Evolutionary conservation across 2,888 invertebrate species (phyloP).

Genomic region (Sipunculus nudus): DNA sequence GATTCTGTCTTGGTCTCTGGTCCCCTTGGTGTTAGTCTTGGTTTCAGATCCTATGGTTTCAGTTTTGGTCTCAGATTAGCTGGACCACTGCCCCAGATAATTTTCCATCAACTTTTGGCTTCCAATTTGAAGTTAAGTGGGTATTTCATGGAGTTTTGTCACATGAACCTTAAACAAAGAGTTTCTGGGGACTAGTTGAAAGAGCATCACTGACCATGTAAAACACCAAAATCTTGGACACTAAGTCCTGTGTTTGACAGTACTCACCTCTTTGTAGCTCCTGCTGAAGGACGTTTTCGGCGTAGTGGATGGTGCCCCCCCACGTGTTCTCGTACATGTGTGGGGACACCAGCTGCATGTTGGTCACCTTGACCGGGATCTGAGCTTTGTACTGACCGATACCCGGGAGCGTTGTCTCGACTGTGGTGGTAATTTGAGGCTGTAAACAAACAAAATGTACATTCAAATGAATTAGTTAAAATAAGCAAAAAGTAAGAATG

Average conservation of each 20-base stretch:
- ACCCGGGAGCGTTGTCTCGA: conserved; percentile 56
- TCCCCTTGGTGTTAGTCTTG: no score
- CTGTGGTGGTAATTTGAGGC: conserved; percentile 21
- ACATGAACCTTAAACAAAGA: no score
- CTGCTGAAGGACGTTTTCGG: conserved; percentile 27
- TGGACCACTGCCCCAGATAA: no score
- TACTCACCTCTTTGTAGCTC: conserved; percentile 24
- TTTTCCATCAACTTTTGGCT: no score
- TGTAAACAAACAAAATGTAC: not conserved
- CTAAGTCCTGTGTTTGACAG: no score
- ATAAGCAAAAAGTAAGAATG: no score
- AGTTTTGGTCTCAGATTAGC: no score
- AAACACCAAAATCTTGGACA: not conserved
- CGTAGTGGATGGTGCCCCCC: conserved; percentile 18
- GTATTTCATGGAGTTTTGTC: no score
- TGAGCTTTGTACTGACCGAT: conserved; percentile 57
- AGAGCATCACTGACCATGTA: not conserved
- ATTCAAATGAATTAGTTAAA: not conserved
- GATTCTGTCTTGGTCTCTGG: no score
- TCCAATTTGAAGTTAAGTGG: no score
- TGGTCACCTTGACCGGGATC: conserved; percentile 63
- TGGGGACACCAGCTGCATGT: conserved; percentile 59
- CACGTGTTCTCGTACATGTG: conserved; percentile 23
- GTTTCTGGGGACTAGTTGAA: not conserved
- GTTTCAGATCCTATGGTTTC: no score